Base-by-base conservation (phyloP, 2,888 invertebrate genomes). In the Rotaria socialis region DNA sequence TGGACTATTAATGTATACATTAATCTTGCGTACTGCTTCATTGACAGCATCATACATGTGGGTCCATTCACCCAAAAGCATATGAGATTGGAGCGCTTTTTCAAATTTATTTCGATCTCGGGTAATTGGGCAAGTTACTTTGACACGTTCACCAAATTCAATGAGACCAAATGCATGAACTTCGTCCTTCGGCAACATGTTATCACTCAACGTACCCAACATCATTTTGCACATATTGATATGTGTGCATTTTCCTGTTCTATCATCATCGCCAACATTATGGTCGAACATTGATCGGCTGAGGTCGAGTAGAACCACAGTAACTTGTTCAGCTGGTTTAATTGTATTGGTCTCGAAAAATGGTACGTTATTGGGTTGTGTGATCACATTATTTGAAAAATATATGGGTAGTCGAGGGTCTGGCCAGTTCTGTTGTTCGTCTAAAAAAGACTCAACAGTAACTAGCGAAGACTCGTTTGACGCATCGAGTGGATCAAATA, bases 81-180 rank as follows among this genome's bases (percentile, higher is more conserved):
- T 22, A 60, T 60, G 22, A n/a, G 22, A 60, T 2, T 10, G n/a
- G n/a, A 60, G 60, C 27, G 60, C 60, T 60, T 60, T n/a, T 27
- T 60, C 60, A 60, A 60, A 60, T 27, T 27, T 19, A 2, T 60
- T 8, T 2, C 60, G 60, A 27, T 22, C 27, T 60, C 60, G n/a
- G 2, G 60, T 60, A 60, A 60, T 60, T 60, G 60, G 60, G 8
- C 60, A 60, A 8, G 22, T 22, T 27, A 22, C 22, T 60, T 60
- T 60, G 4, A 22, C 16, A 0, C 4, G n/a, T 60, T 19, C 2
- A 6, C 22, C 60, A 27, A 60, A 60, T 27, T 60, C 60, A 60
- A 60, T 27, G 11, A 60, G 60, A 27, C 60, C 60, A 27, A 60
- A 60, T 60, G 60, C 60, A 60, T 60, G 60, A 60, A 60, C 60